These are phyloP conservation scores for Bucco capensis DNA, from an alignment of 2,113 vertebrate species.

Conservation along the genomic window DNA sequence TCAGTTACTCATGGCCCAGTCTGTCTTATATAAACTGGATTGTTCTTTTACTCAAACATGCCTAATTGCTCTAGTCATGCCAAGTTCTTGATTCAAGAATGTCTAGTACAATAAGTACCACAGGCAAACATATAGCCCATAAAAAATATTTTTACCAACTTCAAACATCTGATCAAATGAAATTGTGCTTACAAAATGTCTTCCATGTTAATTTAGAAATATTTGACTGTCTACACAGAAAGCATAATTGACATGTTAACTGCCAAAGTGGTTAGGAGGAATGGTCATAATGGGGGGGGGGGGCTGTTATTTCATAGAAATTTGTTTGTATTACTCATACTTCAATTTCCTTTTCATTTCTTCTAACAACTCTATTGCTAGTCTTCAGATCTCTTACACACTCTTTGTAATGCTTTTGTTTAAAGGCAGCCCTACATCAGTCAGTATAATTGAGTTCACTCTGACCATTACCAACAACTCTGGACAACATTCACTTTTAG, in stretches of 20 bases:
- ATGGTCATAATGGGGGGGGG: neutral
- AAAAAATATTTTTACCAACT: neutral
- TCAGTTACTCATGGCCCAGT: neutral
- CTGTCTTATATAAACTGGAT: neutral
- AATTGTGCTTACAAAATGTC: neutral
- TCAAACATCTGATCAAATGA: neutral
- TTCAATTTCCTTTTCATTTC: slow-evolving; percentile 32
- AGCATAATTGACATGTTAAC: neutral
- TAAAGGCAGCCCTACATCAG: slow-evolving; percentile 4
- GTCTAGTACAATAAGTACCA: neutral
- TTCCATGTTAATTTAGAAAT: neutral
- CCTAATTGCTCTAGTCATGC: neutral
- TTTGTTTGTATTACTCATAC: slow-evolving; percentile 22
- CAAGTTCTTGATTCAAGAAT: neutral
- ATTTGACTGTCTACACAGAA: neutral
- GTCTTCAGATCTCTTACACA: slow-evolving; percentile 14
- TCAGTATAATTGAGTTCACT: neutral
- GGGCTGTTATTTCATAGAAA: neutral
- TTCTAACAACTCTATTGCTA: neutral
- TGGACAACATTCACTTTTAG: neutral
- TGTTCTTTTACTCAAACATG: neutral
- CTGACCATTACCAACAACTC: neutral
- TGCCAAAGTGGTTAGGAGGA: neutral
- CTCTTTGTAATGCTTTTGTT: neutral
- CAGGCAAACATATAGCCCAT: neutral